These are phyloP conservation scores for Ennomos erosarius DNA, from an alignment of 2,888 invertebrate species.

Conservation along the genomic window DNA sequence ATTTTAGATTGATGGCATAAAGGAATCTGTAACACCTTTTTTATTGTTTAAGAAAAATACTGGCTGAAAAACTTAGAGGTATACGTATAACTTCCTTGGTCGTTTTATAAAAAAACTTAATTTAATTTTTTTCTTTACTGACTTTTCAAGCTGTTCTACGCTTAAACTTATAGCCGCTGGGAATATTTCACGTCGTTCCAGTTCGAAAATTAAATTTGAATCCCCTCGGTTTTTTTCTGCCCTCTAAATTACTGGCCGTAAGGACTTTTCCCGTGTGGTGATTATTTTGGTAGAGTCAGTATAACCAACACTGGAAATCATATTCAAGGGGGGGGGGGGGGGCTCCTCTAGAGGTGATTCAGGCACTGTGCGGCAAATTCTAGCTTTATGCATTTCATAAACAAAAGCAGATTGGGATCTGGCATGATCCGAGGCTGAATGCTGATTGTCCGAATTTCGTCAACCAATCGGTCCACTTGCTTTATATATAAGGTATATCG, in stretches of 20 bases:
- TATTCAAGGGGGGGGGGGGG: too few relatives aligned
- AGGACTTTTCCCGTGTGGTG: slow-evolving; percentile 63
- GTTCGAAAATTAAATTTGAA: slow-evolving; percentile 84
- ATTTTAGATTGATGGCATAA: too few relatives aligned
- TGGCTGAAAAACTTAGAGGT: slow-evolving; percentile 1
- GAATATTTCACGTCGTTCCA: slow-evolving; percentile 79
- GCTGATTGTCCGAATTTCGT: too few relatives aligned
- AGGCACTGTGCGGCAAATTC: too few relatives aligned
- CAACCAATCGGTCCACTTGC: too few relatives aligned
- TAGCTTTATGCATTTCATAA: too few relatives aligned
- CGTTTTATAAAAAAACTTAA: slow-evolving; percentile 50
- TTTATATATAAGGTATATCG: too few relatives aligned
- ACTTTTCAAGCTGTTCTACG: slow-evolving; percentile 62
- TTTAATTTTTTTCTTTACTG: slow-evolving; percentile 55
- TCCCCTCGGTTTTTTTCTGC: slow-evolving; percentile 81
- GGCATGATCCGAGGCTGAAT: too few relatives aligned
- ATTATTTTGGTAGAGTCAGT: slow-evolving; percentile 68
- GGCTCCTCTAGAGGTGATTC: too few relatives aligned
- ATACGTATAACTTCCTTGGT: too few relatives aligned
- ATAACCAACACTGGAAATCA: too few relatives aligned
- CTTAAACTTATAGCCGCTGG: slow-evolving; percentile 74
- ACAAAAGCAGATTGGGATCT: too few relatives aligned
- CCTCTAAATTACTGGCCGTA: slow-evolving; percentile 75
- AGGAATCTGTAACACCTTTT: slow-evolving; percentile 11
- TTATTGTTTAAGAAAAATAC: slow-evolving; percentile 3